A percentile compares a stretch with the other conserved stretches of the same genome.
Evolutionary conservation across 2,797 vertebrate genomes (phyloP).

Genomic region (Epinephelus awoara): DNA sequence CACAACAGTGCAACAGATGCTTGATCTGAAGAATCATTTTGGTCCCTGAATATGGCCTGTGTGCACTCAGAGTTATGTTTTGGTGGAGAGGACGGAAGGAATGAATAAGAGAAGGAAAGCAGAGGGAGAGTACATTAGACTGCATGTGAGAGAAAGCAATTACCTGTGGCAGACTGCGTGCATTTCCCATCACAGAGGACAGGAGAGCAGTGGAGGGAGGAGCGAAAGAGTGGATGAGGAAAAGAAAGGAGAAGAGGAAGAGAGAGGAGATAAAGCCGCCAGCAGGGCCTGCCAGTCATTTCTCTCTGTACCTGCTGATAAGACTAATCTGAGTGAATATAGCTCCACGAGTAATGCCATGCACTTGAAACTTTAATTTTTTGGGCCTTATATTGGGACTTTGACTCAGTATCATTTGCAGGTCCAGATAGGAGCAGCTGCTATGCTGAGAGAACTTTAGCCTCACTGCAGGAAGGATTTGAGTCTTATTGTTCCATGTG

Average conservation of each 20-base stretch:
- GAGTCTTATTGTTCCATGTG: neutral
- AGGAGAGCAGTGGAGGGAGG: constrained; percentile 40
- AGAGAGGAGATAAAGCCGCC: constrained; percentile 25
- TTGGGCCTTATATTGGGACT: constrained; percentile 4
- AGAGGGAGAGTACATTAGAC: constrained; percentile 47
- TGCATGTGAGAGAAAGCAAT: constrained; percentile 61
- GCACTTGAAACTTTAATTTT: constrained; percentile 35
- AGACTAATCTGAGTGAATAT: constrained; percentile 51
- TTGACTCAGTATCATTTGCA: constrained; percentile 36
- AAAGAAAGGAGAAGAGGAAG: constrained; percentile 25
- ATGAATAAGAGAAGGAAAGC: constrained; percentile 19
- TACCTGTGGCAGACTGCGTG: constrained; percentile 48
- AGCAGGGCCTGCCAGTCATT: constrained; percentile 29
- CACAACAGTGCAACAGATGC: constrained; percentile 29
- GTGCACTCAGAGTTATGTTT: constrained; percentile 17
- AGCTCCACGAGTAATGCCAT: constrained; percentile 23
- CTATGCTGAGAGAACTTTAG: constrained; percentile 11
- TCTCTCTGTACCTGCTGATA: constrained; percentile 53
- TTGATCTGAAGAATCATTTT: constrained; percentile 22
- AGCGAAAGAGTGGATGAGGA: neutral
- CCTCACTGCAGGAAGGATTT: constrained; percentile 17
- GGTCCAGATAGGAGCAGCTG: constrained; percentile 19
- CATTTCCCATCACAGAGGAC: constrained; percentile 51
- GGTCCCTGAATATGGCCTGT: constrained; percentile 2
- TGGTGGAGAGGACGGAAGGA: constrained; percentile 12